These are phyloP conservation scores for Aspidapion aeneum DNA, from an alignment of 2,888 invertebrate genomes.

Conservation along the genomic window DNA sequence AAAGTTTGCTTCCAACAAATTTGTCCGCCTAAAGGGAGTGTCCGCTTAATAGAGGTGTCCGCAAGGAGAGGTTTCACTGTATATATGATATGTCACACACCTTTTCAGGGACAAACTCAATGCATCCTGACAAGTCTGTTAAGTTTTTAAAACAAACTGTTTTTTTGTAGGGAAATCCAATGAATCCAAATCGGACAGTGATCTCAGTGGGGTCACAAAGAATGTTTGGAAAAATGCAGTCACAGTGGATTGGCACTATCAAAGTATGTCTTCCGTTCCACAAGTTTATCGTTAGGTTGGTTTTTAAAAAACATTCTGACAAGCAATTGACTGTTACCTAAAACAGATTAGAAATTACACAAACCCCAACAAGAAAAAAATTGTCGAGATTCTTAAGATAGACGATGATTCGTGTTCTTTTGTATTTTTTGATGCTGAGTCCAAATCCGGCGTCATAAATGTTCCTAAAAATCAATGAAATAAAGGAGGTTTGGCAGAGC, in stretches of 20 bases:
- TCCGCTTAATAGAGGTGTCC: no score
- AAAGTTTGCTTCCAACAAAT: no score
- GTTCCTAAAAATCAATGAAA: no score
- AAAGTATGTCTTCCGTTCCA: neutral
- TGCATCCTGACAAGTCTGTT: slow-evolving; percentile 50
- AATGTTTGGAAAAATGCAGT: slow-evolving; percentile 52
- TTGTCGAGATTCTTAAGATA: no score
- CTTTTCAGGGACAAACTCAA: slow-evolving; percentile 29
- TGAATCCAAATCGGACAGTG: slow-evolving; percentile 55
- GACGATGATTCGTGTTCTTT: no score
- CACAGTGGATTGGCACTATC: slow-evolving; percentile 48
- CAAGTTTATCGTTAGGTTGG: slow-evolving; percentile 38
- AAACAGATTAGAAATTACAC: slow-evolving; percentile 19
- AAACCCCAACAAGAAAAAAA: no score
- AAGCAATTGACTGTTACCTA: slow-evolving; percentile 58
- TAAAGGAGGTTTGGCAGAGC: no score
- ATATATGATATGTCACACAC: slow-evolving; percentile 22
- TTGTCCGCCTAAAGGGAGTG: no score
- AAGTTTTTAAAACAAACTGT: slow-evolving; percentile 51
- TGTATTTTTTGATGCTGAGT: no score
- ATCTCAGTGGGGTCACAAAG: slow-evolving; percentile 51
- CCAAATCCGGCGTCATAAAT: no score
- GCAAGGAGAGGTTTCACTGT: no score
- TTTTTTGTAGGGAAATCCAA: slow-evolving; percentile 54
- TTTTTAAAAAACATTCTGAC: slow-evolving; percentile 49